These are phyloP conservation scores for Gorsachius magnificus DNA, from an alignment of 2,797 vertebrate genomes.

Conservation along the genomic window DNA sequence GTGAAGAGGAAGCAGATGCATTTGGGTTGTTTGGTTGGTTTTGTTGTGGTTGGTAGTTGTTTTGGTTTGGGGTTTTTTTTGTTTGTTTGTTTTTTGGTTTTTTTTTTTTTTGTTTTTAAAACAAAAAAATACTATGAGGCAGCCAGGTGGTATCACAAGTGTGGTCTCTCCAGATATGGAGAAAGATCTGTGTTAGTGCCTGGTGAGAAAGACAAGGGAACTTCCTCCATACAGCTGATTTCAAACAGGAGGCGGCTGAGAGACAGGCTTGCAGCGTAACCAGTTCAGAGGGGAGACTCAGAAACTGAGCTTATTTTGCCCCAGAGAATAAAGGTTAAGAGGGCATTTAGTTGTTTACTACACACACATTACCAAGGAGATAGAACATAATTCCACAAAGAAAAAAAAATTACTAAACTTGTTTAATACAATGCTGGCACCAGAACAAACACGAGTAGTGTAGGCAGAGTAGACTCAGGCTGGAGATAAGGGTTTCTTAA, in stretches of 20 bases:
- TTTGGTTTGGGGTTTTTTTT: too few relatives aligned
- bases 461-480: not conserved
- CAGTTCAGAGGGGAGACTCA: not conserved
- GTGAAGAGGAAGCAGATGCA: rapidly evolving
- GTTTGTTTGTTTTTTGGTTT: too few relatives aligned
- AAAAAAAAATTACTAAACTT: not conserved
- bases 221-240: not conserved
- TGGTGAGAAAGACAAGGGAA: not conserved
- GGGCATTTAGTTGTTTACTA: not conserved
- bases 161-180: not conserved
- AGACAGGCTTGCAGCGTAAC: not conserved
- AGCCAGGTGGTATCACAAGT: not conserved
- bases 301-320: not conserved
- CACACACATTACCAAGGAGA: not conserved
- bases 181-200: not conserved
- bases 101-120: too few relatives aligned
- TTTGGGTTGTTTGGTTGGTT: too few relatives aligned
- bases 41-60: too few relatives aligned
- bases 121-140: rapidly evolving
- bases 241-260: not conserved
- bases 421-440: not conserved
- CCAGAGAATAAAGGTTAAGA: not conserved
- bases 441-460: not conserved
- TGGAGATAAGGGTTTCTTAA: not conserved
- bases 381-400: not conserved